Conservation (phyloP, 2,113 vertebrate genomes). For the Gopherus flavomarginatus region DNA sequence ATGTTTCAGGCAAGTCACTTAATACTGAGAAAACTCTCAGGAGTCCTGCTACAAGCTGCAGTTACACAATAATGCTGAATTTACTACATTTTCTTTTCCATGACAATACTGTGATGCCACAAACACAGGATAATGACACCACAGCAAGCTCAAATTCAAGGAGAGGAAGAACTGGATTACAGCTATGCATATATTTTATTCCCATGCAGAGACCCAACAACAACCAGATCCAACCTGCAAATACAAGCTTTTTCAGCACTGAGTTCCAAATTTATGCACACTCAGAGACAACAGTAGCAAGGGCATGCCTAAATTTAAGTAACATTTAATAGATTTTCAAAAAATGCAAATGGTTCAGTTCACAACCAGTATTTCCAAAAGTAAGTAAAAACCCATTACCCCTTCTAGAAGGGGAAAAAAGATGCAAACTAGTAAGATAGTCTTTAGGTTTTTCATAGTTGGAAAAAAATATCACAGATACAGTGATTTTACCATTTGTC, state of each 20-base stretch:
- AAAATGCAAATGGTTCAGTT: background rate
- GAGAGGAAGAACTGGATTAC: background rate
- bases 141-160: background rate
- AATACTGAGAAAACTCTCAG: background rate
- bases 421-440: background rate
- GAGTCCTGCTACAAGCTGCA: background rate
- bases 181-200: background rate
- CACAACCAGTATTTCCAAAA: background rate
- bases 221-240: background rate
- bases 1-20: background rate
- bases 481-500: background rate
- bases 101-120: background rate
- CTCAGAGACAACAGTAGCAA: fast-evolving
- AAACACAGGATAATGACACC: background rate
- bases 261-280: background rate
- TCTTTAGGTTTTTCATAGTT: background rate
- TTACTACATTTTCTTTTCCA: background rate
- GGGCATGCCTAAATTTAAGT: background rate
- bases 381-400: background rate
- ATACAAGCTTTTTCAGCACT: background rate
- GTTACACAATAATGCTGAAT: background rate
- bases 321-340: background rate
- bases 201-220: background rate
- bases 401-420: background rate
- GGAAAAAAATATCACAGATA: background rate